Base-by-base conservation (phyloP, 2,113 vertebrate genomes). In the Anas platyrhynchos region DNA sequence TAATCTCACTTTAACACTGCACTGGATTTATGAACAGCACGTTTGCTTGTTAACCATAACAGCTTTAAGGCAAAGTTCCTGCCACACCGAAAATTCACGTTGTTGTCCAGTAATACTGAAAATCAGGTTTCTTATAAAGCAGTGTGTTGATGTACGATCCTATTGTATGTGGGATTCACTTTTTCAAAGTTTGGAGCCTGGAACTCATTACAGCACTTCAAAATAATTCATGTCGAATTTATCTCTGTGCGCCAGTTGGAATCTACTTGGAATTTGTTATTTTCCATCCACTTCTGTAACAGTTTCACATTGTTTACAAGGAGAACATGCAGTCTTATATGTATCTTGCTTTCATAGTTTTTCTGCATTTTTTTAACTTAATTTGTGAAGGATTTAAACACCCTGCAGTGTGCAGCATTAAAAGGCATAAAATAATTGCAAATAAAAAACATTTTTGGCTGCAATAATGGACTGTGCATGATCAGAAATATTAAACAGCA, bases 391-490 rank as follows among this genome's bases (percentile, higher is more conserved):
- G 56, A 65, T 93, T 88, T 91, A n/a, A 92, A 44, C 58, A 78
- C 83, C 73, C 76, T 93, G 83, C 61, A 61, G 76, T 56, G 43
- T 81, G 68, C 59, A 90, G 69, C 73, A 44, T 95, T 88, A 88
- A 77, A 71, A 75, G 34, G 79, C 90, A 61, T 71, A 34, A 91
- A 93, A 27, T 75, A 73, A 82, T 83, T 72, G 90, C 81, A 91
- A 94, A 90, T 63, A 89, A 91, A 89, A 85, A 38, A 73, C 88
- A 56, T 75, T 95, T 94, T 93, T 31, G 90, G 32, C 54, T 88
- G 80, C 90, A 94, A n/a, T 92, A 93, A 93, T 65, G 86, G 74
- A 68, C 72, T 88, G 78, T 75, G 93, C 94, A 65, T 77, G 61
- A 84, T 86, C 34, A 91, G 93, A 92, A 95, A 82, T 79, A 88